Conservation (phyloP, 2,888 invertebrate genomes). For the Cancer borealis region DNA sequence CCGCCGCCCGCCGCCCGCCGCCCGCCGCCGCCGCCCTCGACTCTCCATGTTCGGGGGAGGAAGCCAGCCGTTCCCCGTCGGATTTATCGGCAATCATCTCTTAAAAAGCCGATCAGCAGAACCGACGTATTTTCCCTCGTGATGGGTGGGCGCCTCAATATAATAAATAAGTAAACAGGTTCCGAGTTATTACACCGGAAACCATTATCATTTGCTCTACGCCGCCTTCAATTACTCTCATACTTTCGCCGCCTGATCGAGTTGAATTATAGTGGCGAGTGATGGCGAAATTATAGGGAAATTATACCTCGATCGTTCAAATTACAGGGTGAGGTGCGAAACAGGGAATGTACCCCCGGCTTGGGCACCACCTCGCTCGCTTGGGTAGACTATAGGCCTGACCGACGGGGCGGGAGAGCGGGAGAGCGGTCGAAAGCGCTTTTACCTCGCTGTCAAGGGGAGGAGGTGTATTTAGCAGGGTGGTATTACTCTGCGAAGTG, state of each 20-base stretch:
- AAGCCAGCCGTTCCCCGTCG: constrained; percentile 23
- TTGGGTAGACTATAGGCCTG: constrained; percentile 35
- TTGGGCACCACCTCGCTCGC: constrained; percentile 4
- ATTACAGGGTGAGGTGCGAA: constrained; percentile 69
- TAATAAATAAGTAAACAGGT: constrained; percentile 59
- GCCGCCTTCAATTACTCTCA: constrained; percentile 55
- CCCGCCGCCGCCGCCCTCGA: background rate
- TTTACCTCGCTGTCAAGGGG: constrained; percentile 1
- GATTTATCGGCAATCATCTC: background rate
- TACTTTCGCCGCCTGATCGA: constrained; percentile 68
- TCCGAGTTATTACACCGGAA: constrained; percentile 54
- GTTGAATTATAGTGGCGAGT: constrained; percentile 64
- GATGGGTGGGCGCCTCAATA: constrained; percentile 53
- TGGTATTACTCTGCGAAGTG: background rate
- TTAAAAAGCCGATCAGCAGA: constrained; percentile 49
- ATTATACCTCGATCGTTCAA: constrained; percentile 63
- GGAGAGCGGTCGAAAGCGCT: background rate
- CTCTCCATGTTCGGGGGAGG: constrained; percentile 2
- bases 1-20: background rate
- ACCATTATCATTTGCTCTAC: constrained; percentile 59
- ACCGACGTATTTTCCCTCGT: constrained; percentile 48
- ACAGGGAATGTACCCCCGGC: constrained; percentile 46
- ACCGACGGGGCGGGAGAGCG: background rate
- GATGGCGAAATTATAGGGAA: constrained; percentile 65
- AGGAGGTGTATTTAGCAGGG: constrained; percentile 28